Evolutionary conservation across 2,113 vertebrate genomes (phyloP).

Genomic region (Lagopus leucura): DNA sequence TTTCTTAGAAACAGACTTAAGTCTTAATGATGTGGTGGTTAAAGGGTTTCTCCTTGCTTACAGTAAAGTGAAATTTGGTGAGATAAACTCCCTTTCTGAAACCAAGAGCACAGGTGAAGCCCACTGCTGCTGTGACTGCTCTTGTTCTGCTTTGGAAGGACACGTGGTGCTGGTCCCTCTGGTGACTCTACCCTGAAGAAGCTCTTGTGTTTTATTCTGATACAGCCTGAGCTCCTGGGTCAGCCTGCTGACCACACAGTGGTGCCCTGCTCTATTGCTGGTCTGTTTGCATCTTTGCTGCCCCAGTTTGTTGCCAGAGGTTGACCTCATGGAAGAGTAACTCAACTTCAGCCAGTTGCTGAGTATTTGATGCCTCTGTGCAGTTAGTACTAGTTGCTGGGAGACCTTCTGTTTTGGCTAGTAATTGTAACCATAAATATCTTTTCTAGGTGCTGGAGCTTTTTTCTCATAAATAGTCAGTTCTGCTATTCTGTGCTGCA

Average conservation of each 20-base stretch:
- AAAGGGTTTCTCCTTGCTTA: conserved; percentile 44
- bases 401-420: neutral
- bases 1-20: conserved; percentile 53
- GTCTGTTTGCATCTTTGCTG: neutral
- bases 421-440: neutral
- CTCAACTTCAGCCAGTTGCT: neutral
- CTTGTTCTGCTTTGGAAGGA: neutral
- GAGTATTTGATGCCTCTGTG: neutral
- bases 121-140: rapidly evolving
- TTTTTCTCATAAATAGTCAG: neutral
- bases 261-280: neutral
- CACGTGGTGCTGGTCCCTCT: neutral
- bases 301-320: neutral
- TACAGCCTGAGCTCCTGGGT: neutral
- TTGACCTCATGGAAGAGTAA: neutral
- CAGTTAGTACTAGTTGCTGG: rapidly evolving
- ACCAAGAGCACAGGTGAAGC: neutral
- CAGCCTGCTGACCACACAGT: neutral
- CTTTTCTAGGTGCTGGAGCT: neutral
- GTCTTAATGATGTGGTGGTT: conserved; percentile 22
- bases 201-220: rapidly evolving
- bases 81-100: conserved; percentile 2
- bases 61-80: neutral
- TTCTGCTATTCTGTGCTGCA: neutral
- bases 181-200: neutral